Percentiles rank a stretch among this genome's conserved stretches.
Conservation (phyloP, 2,888 invertebrate species). For the Elgonia sp. region DNA sequence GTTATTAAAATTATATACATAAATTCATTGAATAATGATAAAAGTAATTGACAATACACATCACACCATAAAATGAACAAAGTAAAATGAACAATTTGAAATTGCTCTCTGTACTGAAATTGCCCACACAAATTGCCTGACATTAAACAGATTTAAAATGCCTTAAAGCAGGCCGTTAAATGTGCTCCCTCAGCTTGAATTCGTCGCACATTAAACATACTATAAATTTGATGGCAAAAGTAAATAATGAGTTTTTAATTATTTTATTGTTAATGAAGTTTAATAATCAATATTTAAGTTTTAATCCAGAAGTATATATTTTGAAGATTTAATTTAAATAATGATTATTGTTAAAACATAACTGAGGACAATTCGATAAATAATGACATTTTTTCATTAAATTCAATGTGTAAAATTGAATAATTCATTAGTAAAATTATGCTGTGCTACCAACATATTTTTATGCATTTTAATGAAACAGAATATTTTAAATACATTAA, state of each 20-base stretch:
- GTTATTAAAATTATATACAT: background rate
- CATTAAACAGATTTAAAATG: slow-evolving; percentile 73
- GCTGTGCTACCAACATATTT: no score
- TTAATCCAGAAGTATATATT: no score
- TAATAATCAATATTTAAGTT: background rate
- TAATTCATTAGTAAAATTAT: no score
- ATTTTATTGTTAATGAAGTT: slow-evolving; percentile 17
- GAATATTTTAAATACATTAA: no score
- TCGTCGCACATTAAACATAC: slow-evolving; percentile 53
- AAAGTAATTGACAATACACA: slow-evolving; percentile 8
- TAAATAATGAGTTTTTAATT: slow-evolving; percentile 48
- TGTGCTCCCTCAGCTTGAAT: slow-evolving; percentile 48
- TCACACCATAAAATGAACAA: slow-evolving; percentile 18
- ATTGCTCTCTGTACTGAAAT: slow-evolving; percentile 26
- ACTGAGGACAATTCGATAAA: no score
- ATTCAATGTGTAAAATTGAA: no score
- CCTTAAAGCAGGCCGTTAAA: slow-evolving; percentile 65
- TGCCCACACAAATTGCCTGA: slow-evolving; percentile 61
- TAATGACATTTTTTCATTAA: no score
- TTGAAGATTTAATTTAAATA: no score
- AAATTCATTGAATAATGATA: slow-evolving; percentile 16
- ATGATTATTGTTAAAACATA: no score
- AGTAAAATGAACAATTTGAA: slow-evolving; percentile 56
- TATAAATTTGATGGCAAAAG: slow-evolving; percentile 30
- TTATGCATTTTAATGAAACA: no score